phyloP scores from a whole-genome alignment of 2,797 vertebrate genomes.

The Gymnoscopelus microlampas region DNA sequence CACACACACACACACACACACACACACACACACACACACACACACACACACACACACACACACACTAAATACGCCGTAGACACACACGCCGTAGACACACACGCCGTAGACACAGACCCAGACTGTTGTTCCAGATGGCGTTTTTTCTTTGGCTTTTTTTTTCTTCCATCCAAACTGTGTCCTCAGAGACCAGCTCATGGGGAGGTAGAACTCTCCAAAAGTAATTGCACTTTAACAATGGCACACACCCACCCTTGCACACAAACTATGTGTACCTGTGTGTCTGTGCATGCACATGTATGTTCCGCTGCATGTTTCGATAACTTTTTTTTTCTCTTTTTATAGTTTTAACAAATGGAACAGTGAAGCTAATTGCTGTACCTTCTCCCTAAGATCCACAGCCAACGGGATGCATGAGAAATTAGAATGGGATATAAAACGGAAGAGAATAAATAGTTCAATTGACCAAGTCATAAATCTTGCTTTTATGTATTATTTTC shows the following conservation, averaged over 20 bases:
- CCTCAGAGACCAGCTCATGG: conserved; percentile 40
- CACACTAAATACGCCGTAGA: conserved; percentile 4
- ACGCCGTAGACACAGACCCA: conserved; percentile 54
- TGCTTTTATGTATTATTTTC: too few species aligned
- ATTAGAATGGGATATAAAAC: too few species aligned
- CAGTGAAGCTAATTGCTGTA: too few species aligned
- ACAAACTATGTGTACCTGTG: conserved; percentile 10
- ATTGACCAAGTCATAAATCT: too few species aligned
- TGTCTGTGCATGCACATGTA: conserved; percentile 3
- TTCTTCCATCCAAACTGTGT: conserved; percentile 36
- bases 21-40: conserved; percentile 11
- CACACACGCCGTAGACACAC: neutral
- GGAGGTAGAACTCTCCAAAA: conserved; percentile 48
- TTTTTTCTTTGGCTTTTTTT: conserved; percentile 34
- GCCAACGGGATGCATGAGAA: too few species aligned
- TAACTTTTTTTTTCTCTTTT: too few species aligned
- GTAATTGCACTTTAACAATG: conserved; percentile 8
- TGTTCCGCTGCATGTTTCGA: neutral
- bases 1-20: conserved; percentile 17
- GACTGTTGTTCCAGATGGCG: conserved; percentile 68
- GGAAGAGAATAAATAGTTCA: too few species aligned
- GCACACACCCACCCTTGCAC: too few species aligned
- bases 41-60: neutral
- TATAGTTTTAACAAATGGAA: too few species aligned
- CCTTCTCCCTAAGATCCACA: too few species aligned